These are phyloP conservation scores for Machaerirhynchus nigripectus DNA, from an alignment of 2,113 vertebrate genomes.

Conservation along the genomic window DNA sequence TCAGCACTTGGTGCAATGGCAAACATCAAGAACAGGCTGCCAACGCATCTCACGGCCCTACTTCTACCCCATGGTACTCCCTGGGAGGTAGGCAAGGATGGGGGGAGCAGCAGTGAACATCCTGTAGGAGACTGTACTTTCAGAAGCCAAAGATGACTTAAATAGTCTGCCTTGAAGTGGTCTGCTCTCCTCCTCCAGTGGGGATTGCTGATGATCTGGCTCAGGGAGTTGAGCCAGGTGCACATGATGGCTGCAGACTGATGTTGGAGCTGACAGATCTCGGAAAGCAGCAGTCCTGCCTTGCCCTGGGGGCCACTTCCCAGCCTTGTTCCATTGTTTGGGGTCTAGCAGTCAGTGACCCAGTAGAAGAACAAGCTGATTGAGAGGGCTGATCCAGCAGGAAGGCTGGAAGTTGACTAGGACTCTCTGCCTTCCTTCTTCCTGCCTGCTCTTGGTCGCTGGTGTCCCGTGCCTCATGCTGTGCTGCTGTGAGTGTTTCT, in stretches of 20 bases:
- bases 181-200: background rate
- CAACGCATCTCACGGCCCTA: fast-evolving
- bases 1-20: background rate
- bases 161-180: background rate
- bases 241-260: fast-evolving
- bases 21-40: background rate
- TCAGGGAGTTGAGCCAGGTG: background rate
- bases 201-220: background rate
- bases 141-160: background rate
- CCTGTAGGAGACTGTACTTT: background rate
- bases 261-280: background rate
- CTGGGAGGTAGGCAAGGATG: background rate
- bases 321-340: background rate
- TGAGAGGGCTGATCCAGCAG: background rate
- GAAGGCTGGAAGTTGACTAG: background rate
- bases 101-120: background rate
- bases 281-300: background rate
- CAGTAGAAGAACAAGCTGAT: background rate
- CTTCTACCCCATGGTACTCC: background rate
- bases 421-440: background rate
- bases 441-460: background rate
- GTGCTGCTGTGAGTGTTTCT: background rate
- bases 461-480: background rate
- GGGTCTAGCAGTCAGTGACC: background rate
- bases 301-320: background rate